Conservation (phyloP, 2,888 invertebrate species). For the Trissoscelio sp. region DNA sequence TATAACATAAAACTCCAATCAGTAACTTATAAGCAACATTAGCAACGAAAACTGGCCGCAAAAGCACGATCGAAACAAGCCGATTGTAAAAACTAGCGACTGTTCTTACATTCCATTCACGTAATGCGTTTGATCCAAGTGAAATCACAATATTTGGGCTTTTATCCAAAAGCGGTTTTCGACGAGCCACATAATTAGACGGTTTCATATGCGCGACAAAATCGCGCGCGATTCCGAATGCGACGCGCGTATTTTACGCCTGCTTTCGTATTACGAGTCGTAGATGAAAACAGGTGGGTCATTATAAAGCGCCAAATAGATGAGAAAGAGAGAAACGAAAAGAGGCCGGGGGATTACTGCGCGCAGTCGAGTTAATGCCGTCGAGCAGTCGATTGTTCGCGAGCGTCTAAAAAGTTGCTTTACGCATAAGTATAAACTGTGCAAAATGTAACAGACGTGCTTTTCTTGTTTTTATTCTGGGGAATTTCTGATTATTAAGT, state of each 20-base stretch:
- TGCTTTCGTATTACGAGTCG: constrained; percentile 61
- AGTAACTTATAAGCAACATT: neutral
- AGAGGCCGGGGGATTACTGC: constrained; percentile 25
- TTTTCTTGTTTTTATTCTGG: no score
- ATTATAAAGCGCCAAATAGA: constrained; percentile 66
- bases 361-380: constrained; percentile 52
- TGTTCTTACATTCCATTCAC: constrained; percentile 49
- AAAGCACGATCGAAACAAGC: constrained; percentile 4
- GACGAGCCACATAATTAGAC: constrained; percentile 65
- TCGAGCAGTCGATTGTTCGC: constrained; percentile 60
- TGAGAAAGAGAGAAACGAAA: constrained; percentile 56
- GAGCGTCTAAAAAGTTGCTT: constrained; percentile 60
- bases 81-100: constrained; percentile 40
- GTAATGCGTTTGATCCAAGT: constrained; percentile 51
- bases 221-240: constrained; percentile 55
- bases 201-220: constrained; percentile 54
- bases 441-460: no score
- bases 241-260: constrained; percentile 58
- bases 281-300: constrained; percentile 71
- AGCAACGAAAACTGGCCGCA: constrained; percentile 1
- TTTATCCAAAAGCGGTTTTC: constrained; percentile 64
- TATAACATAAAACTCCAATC: no score
- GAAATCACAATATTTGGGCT: constrained; percentile 62
- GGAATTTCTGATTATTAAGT: no score
- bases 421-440: constrained; percentile 46